These are phyloP conservation scores for Pyrgus malvae DNA, from an alignment of 2,888 invertebrate genomes.

Conservation along the genomic window DNA sequence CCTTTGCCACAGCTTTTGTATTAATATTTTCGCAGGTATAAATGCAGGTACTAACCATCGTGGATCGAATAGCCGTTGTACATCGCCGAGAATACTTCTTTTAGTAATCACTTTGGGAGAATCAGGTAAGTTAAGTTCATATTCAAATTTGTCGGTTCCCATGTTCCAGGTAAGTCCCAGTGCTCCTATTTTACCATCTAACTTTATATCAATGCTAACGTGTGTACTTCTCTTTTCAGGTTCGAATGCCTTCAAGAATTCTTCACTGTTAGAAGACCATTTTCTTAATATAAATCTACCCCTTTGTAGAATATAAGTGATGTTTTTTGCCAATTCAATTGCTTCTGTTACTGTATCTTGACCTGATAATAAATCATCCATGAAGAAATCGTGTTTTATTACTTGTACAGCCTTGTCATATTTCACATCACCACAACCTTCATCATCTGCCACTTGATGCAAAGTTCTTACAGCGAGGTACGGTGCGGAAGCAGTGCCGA, in stretches of 20 bases:
- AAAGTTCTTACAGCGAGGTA: conserved; percentile 39
- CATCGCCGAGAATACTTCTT: conserved; percentile 12
- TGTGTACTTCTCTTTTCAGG: conserved; percentile 7
- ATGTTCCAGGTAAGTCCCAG: conserved; percentile 19
- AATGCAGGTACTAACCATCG: conserved; percentile 2
- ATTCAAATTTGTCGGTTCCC: conserved; percentile 2
- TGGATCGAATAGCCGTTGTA: conserved; percentile 11
- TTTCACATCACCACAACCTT: conserved; percentile 12
- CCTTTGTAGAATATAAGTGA: background rate
- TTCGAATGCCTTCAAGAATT: conserved; percentile 19
- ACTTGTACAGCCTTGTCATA: background rate
- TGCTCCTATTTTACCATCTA: conserved; percentile 11
- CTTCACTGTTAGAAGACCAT: conserved; percentile 31
- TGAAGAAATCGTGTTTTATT: conserved; percentile 27
- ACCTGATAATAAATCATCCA: conserved; percentile 24
- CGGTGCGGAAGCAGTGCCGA: conserved; percentile 32
- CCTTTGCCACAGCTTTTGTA: conserved; percentile 32
- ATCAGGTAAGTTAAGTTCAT: conserved; percentile 7
- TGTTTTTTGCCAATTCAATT: conserved; percentile 16
- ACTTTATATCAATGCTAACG: conserved; percentile 1
- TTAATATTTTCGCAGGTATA: conserved; percentile 28
- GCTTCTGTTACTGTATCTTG: conserved; percentile 20
- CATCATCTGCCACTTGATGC: conserved; percentile 36
- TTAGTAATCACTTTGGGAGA: conserved; percentile 10
- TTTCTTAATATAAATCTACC: conserved; percentile 29